Conservation (phyloP, 2,888 invertebrate species). For the Torymus tubicola region DNA sequence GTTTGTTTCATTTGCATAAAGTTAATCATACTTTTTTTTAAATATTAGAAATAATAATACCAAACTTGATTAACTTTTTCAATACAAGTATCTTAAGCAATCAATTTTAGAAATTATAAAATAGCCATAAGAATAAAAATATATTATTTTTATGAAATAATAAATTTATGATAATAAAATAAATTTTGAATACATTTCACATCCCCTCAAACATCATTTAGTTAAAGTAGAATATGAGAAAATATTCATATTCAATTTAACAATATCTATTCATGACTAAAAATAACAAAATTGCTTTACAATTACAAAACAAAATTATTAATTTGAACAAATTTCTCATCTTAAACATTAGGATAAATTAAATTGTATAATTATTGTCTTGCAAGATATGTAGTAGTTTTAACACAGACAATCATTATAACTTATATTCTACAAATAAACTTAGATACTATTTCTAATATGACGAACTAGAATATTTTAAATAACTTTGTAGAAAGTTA, state of each 20-base stretch:
- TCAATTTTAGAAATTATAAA: constrained; percentile 16
- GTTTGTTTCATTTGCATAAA: background rate
- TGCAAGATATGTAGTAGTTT: constrained; percentile 26
- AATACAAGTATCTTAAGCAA: no score
- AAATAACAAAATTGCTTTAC: constrained; percentile 44
- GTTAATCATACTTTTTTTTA: no score
- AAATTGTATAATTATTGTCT: constrained; percentile 43
- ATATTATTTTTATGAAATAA: background rate
- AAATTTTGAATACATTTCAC: constrained; percentile 33
- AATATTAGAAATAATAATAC: background rate
- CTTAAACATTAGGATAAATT: background rate
- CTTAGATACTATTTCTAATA: constrained; percentile 1
- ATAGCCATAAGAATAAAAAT: constrained; percentile 18
- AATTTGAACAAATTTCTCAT: background rate
- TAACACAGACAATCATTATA: constrained; percentile 40
- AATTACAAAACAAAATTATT: background rate
- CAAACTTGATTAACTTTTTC: no score
- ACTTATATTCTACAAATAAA: constrained; percentile 30
- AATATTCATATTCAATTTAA: background rate
- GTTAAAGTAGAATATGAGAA: background rate
- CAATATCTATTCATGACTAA: background rate
- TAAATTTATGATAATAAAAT: constrained; percentile 7
- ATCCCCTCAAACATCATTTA: constrained; percentile 29
- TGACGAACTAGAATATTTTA: constrained; percentile 24
- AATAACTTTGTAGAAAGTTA: constrained; percentile 31